These are phyloP conservation scores for Pristionchus exspectatus DNA, from an alignment of 2,888 invertebrate genomes.

Conservation along the genomic window DNA sequence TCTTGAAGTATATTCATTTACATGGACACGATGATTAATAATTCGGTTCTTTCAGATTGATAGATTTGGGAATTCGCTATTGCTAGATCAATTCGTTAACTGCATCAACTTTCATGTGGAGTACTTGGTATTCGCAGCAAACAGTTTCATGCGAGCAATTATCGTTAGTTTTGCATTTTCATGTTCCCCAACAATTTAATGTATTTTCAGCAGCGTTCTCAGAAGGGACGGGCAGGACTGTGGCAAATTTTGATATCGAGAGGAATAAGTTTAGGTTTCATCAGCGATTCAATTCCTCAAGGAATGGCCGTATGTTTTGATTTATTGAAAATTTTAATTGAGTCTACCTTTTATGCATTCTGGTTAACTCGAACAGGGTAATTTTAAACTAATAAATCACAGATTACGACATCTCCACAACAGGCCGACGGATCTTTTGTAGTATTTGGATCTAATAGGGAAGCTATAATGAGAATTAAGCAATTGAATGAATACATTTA, in stretches of 20 bases:
- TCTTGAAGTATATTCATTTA: too few relatives aligned
- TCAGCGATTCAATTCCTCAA: neutral
- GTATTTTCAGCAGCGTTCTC: neutral
- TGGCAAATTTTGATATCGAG: neutral
- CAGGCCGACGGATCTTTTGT: too few relatives aligned
- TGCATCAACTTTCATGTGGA: neutral
- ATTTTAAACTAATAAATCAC: too few relatives aligned
- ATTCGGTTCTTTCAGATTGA: neutral
- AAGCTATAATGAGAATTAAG: too few relatives aligned
- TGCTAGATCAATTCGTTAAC: neutral
- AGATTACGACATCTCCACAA: too few relatives aligned
- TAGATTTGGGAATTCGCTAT: neutral
- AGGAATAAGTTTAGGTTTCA: neutral
- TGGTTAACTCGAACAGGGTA: too few relatives aligned
- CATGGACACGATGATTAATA: too few relatives aligned
- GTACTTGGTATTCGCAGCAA: neutral
- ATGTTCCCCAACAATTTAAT: neutral
- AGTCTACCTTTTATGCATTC: too few relatives aligned
- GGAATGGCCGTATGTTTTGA: neutral
- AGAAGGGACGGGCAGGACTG: neutral
- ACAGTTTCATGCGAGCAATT: neutral
- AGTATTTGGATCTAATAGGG: too few relatives aligned
- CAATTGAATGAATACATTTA: too few relatives aligned
- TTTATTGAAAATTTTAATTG: too few relatives aligned
- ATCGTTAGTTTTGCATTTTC: neutral